Percentiles rank a stretch among this genome's conserved stretches.
Evolutionary conservation across 2,113 vertebrate species (phyloP).

Genomic region (Mystacornis crossleyi): DNA sequence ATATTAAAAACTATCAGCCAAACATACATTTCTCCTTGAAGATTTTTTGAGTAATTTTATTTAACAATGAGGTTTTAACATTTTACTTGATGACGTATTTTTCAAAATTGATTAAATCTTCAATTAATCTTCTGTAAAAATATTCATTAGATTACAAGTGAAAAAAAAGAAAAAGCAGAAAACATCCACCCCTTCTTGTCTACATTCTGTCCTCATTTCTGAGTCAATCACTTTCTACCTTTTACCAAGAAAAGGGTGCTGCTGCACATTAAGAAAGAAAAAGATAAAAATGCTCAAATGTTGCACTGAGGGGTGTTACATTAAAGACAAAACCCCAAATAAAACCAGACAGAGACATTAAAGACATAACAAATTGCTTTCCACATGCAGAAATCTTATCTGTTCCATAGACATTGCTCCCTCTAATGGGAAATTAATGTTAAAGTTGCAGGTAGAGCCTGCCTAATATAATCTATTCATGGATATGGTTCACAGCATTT

Average conservation of each 20-base stretch:
- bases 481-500: neutral
- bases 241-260: neutral
- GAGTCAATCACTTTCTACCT: neutral
- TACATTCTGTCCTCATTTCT: neutral
- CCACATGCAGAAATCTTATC: neutral
- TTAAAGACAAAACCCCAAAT: neutral
- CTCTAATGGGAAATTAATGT: slow-evolving; percentile 2
- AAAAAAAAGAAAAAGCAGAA: neutral
- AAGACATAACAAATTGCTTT: neutral
- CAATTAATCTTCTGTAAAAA: neutral
- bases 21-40: neutral
- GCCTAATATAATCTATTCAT: neutral
- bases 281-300: neutral
- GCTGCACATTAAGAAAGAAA: neutral
- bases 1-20: neutral
- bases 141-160: neutral
- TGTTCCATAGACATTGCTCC: neutral
- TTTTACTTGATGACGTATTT: neutral
- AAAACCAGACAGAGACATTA: neutral
- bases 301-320: neutral
- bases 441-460: neutral
- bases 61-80: neutral
- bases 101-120: neutral
- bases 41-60: neutral
- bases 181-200: neutral